These are phyloP conservation scores for Intellagama lesueurii DNA, from an alignment of 2,797 vertebrate genomes.

Conservation along the genomic window DNA sequence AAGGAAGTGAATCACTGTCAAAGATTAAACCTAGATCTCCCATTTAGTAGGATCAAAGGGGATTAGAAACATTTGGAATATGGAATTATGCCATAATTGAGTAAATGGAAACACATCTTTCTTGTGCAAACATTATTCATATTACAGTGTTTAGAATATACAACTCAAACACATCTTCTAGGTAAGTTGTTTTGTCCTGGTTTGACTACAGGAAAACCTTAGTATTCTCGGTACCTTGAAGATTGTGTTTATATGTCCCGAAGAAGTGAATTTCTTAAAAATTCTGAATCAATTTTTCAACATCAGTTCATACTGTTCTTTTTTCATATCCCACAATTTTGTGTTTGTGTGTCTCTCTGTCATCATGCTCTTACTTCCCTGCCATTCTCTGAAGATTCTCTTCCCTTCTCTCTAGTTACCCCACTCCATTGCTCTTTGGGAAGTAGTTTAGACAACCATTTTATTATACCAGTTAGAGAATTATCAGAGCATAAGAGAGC, in stretches of 20 bases:
- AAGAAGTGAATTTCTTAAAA: not conserved
- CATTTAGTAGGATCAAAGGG: slow-evolving; percentile 66
- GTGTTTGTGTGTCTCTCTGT: too few relatives aligned
- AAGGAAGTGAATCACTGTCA: slow-evolving; percentile 64
- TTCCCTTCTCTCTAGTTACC: not conserved
- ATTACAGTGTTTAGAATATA: slow-evolving; percentile 36
- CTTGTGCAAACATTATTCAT: slow-evolving; percentile 51
- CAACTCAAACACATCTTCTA: not conserved
- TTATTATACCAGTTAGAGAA: not conserved
- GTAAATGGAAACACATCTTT: slow-evolving; percentile 67
- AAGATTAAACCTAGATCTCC: slow-evolving; percentile 65
- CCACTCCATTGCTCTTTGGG: not conserved
- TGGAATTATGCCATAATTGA: slow-evolving; percentile 70
- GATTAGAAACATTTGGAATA: slow-evolving; percentile 66
- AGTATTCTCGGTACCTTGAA: not conserved
- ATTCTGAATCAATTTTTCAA: not conserved
- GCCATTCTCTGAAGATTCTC: not conserved
- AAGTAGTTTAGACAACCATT: not conserved
- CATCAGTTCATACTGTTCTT: not conserved
- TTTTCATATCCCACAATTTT: too few relatives aligned
- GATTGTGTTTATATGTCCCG: slow-evolving; percentile 29
- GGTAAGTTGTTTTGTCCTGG: slow-evolving; percentile 1
- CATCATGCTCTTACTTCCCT: not conserved
- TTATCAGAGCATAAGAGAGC: not conserved
- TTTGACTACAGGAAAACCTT: slow-evolving; percentile 13